Evolutionary conservation across 2,797 vertebrate genomes (phyloP), one percentile per base, ranked within the genome.

Genomic region (Acanthurus leucopareius): DNA sequence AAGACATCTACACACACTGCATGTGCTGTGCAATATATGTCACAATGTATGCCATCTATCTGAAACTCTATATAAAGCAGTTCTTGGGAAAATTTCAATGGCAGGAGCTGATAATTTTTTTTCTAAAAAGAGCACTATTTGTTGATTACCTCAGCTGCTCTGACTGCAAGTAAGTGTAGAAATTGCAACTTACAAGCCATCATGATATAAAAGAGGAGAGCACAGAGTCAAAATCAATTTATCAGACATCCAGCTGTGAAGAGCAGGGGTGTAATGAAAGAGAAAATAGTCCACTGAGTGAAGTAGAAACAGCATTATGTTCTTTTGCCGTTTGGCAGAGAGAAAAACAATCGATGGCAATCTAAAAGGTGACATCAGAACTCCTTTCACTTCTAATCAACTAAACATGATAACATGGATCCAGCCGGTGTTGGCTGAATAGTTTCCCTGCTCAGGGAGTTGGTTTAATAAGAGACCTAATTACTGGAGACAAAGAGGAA

Each of bases 381-480:
- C 61, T 54, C 42, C 71, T 83, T 85, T 88, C 77, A 78, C 71
- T 87, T 89, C 67, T 59, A 80, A 89, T 89, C 83, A 89, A 64
- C 44, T 47, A 75, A 82, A 89, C 82, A 76, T 84, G 88, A 89
- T 81, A 89, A 67, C 78, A 86, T 32, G 10, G 67, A 86, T 71
- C 52, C 68, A 77, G 62, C 40, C 51, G 61, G 68, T 44, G 73
- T 75, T 79, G 49, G 56, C 73, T 85, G 80, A 77, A 73, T 69
- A 60, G 77, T 81, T 77, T 69, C 49, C 51, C 81, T 59, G 69
- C 69, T 73, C 60, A 62, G 77, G 73, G 80, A 86, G 48, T 76
- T 79, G 11, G 52, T 86, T 88, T 80, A 88, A 90, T 76, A 84
- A 69, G 63, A 77, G 60, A 60, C 16, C 76, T 79, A 88, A 89